Evolutionary conservation across 2,888 invertebrate genomes (phyloP).

Genomic region (Aleiodes alternator): DNA sequence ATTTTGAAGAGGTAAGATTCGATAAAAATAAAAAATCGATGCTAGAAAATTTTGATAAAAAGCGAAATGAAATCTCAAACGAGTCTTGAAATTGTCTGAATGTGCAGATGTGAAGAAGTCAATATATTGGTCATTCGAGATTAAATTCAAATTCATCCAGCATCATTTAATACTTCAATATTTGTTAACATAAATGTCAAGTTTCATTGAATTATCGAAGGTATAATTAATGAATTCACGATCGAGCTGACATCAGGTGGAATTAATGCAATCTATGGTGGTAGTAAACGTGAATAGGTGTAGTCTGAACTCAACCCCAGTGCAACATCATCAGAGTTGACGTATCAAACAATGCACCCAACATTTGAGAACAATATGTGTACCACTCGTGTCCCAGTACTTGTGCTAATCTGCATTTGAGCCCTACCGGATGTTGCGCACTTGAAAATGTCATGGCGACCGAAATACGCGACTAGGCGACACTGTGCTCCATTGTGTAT

Average conservation of each 20-base stretch:
- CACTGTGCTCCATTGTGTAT: background rate
- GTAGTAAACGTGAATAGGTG: conserved; percentile 26
- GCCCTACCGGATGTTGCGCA: conserved; percentile 53
- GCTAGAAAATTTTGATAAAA: no score
- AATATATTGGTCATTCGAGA: no score
- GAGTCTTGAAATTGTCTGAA: no score
- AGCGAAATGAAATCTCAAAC: no score
- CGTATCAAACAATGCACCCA: conserved; percentile 63
- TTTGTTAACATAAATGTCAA: no score
- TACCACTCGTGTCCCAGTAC: conserved; percentile 53
- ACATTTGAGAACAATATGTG: conserved; percentile 62
- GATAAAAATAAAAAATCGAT: no score
- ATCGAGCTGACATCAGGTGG: conserved; percentile 18
- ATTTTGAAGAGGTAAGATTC: no score
- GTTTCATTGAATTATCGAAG: no score
- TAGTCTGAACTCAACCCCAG: conserved; percentile 40
- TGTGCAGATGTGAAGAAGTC: no score
- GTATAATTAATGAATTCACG: no score
- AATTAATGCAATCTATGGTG: conserved; percentile 29
- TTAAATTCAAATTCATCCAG: no score
- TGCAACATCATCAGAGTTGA: conserved; percentile 52
- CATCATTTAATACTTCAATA: no score
- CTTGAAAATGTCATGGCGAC: conserved; percentile 60
- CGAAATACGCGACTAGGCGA: conserved; percentile 30
- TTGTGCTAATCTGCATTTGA: conserved; percentile 63